Base-by-base conservation (phyloP, 2,797 vertebrate genomes). In the Chelidonichthys spinosus region DNA sequence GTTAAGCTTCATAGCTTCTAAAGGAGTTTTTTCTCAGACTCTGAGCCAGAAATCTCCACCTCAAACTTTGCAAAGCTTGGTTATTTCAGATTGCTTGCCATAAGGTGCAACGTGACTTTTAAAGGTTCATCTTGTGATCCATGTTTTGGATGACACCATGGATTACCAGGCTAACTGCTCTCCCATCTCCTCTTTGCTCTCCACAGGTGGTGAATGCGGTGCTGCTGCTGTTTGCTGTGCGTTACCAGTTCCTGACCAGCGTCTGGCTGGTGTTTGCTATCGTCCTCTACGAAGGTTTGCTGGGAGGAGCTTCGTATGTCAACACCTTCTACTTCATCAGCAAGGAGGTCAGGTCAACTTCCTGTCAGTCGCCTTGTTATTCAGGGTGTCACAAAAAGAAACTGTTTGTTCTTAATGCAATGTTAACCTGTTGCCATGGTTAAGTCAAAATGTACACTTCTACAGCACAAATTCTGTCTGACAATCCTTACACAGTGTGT, bases 271-370 rank as follows among this genome's bases (percentile, higher is more conserved):
- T 96, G 67, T 96, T 97, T 10, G 11, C 11, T 35, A 89, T 97
- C 15, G 55, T 97, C 53, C 11, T 96, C 54, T 97, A 95, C 17
- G 97, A 98, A 88, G 97, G 97, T 39, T 89, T 97, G 32, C 93
- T 98, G 60, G 97, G 97, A 7, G 97, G 97, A 33, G 94, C 95
- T 0, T 94, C 95, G 0, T 98, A 98, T 0, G 96, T 97, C 82
- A 97, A 97, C 89, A 96, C 96, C 50, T 97, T 97, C 94, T 93
- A 95, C 88, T 95, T 93, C 85, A 96, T 97, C 79, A 94, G 95
- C 54, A 69, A 91, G 42, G 95, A 97, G 95, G 97, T 59, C 14
- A 35, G 53, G 4, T 53, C 44, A 25, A 32, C 33, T 4, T 1
- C 52, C 59, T 54, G 6, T 63, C 40, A 43, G 15, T 8, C 36